These are phyloP conservation scores for Istiophorus platypterus DNA, from an alignment of 2,113 vertebrate species.

Conservation along the genomic window DNA sequence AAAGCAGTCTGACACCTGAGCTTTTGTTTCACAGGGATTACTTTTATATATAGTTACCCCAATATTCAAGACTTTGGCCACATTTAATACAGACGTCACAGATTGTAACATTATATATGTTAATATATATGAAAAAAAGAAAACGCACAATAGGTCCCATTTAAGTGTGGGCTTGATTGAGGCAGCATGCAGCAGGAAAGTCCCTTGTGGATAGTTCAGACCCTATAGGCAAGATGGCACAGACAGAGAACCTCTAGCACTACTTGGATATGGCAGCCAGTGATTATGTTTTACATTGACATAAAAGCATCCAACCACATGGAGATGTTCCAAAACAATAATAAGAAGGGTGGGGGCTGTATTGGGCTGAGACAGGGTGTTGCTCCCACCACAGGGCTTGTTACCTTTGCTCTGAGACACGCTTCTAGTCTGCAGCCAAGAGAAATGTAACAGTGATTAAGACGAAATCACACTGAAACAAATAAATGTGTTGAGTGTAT, in stretches of 20 bases:
- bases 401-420: constrained; percentile 65
- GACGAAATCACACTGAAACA: constrained; percentile 63
- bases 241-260: constrained; percentile 58
- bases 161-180: constrained; percentile 33
- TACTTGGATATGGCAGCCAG: constrained; percentile 53
- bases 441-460: constrained; percentile 67
- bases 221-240: constrained; percentile 54
- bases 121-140: too few species aligned
- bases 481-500: constrained; percentile 67
- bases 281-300: constrained; percentile 59
- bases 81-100: too few species aligned
- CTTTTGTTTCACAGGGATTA: too few species aligned
- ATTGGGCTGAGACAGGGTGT: constrained; percentile 42
- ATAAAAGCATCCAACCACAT: constrained; percentile 42
- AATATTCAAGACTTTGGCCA: too few species aligned
- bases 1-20: too few species aligned
- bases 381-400: constrained; percentile 53
- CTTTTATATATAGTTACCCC: too few species aligned
- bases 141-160: too few species aligned
- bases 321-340: constrained; percentile 59
- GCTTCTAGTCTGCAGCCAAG: constrained; percentile 64
- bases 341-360: constrained; percentile 42
- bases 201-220: constrained; percentile 35
- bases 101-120: too few species aligned
- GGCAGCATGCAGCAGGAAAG: constrained; percentile 52